Evolutionary conservation across 2,113 vertebrate genomes (phyloP).

Genomic region (Heterocephalus glaber): DNA sequence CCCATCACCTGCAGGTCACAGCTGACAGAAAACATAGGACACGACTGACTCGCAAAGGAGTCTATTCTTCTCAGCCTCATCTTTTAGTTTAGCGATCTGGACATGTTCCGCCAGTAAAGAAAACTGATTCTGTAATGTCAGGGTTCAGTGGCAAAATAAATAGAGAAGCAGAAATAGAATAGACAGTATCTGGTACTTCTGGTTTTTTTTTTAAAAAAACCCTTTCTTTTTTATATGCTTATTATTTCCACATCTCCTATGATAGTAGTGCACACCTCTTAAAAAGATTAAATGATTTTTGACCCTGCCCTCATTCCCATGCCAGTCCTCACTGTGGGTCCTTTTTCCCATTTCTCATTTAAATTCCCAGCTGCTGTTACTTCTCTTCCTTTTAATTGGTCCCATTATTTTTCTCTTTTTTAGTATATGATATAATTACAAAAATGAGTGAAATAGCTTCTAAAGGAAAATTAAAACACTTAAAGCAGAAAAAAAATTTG

Average conservation of each 20-base stretch:
- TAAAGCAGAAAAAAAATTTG: slow-evolving; percentile 33
- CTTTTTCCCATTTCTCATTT: slow-evolving; percentile 29
- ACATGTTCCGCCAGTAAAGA: neutral
- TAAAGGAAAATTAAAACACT: slow-evolving; percentile 43
- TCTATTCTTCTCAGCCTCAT: neutral
- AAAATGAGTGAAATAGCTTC: slow-evolving; percentile 34
- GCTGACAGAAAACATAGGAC: neutral
- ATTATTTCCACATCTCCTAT: neutral
- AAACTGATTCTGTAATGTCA: neutral
- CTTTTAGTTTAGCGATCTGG: slow-evolving; percentile 44
- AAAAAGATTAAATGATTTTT: neutral
- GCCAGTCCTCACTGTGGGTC: neutral
- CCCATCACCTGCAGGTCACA: neutral
- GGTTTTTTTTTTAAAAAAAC: neutral
- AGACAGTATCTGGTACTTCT: neutral
- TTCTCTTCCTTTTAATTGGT: slow-evolving; percentile 14
- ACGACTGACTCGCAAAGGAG: neutral
- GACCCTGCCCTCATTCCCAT: neutral
- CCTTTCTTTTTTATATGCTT: neutral
- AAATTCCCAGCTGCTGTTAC: neutral
- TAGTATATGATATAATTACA: slow-evolving; percentile 41
- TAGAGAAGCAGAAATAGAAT: slow-evolving; percentile 40
- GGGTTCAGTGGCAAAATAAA: slow-evolving; percentile 50
- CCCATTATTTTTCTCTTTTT: neutral
- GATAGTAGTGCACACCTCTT: neutral